Conservation (phyloP, 2,113 vertebrate species). For the Thryonomys swinderianus region DNA sequence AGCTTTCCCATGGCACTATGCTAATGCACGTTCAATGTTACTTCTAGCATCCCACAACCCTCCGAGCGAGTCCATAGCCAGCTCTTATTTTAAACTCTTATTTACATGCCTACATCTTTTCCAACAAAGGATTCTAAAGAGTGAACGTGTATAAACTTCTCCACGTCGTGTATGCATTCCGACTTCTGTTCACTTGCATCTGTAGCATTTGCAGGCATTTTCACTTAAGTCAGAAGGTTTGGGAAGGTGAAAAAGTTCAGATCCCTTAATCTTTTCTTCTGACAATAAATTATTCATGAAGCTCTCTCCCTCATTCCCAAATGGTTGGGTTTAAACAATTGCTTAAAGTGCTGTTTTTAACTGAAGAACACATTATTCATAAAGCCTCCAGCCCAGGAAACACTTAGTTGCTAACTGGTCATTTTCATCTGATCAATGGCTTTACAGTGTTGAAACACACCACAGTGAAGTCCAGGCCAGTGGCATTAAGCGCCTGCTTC, state of each 20-base stretch:
- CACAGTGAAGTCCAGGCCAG: not conserved
- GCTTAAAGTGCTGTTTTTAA: constrained; percentile 82
- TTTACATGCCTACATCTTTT: constrained; percentile 20
- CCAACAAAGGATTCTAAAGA: constrained; percentile 2
- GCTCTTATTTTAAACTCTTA: constrained; percentile 56
- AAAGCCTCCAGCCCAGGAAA: constrained; percentile 70
- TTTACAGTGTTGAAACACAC: not conserved
- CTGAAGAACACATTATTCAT: constrained; percentile 79
- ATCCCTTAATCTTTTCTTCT: constrained; percentile 78
- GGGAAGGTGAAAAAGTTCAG: constrained; percentile 71
- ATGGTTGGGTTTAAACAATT: constrained; percentile 79
- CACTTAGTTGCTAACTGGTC: constrained; percentile 78
- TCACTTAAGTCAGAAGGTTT: constrained; percentile 49
- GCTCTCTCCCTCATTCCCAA: constrained; percentile 72
- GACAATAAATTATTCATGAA: constrained; percentile 81
- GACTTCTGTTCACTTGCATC: not conserved
- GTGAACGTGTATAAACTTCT: not conserved
- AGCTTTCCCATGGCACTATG: constrained; percentile 63
- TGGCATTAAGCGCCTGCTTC: constrained; percentile 41
- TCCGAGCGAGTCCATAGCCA: constrained; percentile 13
- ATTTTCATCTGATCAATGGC: constrained; percentile 77
- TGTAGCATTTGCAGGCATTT: constrained; percentile 31
- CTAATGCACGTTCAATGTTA: constrained; percentile 50
- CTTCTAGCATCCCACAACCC: constrained; percentile 14
- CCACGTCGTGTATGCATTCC: not conserved